Base-by-base conservation (phyloP, 2,113 vertebrate species). In the Alosa alosa region DNA sequence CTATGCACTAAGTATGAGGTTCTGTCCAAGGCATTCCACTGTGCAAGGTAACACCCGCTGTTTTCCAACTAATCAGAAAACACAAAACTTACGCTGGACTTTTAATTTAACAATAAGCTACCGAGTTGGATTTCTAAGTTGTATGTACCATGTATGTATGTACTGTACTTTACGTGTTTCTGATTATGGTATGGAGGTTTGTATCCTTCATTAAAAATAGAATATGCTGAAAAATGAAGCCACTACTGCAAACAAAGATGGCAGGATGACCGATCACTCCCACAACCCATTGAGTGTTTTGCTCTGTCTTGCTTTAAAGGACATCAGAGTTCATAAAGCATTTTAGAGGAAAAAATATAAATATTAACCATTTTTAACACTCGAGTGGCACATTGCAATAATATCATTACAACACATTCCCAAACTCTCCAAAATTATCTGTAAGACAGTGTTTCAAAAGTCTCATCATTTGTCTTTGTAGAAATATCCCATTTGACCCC, bases 271-370 rank as follows among this genome's bases (percentile, higher is more conserved):
- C 9, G 64, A 18, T 60, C 55, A 60, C 36, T 87, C 86, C 85
- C 84, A 55, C 60, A 72, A 86, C 88, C 55, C 68, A 86, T 86
- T 85, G 87, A 60, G 84, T 89, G 86, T 81, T 83, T 88, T 90
- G 89, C 89, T 90, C 89, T 86, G 84, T 89, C 49, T 86, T 86
- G 45, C 39, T 85, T 84, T 81, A 86, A 81, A 86, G 47, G 85
- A 84, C 82, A 88, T 86, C 85, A 86, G 84, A 85, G 45, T 75
- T 50, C 57, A 82, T 15, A 84, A 81, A 83, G 85, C 46, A 31
- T 11, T 84, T 85, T 83, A 88, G 84, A 90, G 88, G 89, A 89
- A 88, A 86, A 87, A 88, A 86, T 72, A 85, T 57, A 81, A 25
- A 83, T 85, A 86, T 81, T 57, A 52, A 64, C 57, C 81, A 49